phyloP scores from a whole-genome alignment of 2,888 invertebrate genomes.

The Caenorhabditis sp. region DNA sequence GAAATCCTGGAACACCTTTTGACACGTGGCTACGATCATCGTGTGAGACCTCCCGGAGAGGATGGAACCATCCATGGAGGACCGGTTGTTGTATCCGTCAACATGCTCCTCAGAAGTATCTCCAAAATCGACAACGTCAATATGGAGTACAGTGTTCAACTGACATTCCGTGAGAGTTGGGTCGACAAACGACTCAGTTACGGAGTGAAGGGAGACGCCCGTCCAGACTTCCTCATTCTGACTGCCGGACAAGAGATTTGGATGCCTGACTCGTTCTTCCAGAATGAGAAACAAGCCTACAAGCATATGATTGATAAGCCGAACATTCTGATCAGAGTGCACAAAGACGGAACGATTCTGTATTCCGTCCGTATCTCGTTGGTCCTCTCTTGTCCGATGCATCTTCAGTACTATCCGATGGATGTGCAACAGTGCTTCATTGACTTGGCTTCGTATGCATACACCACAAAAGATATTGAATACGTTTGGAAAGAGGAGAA shows the following conservation, averaged over 20 bases:
- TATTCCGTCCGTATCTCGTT: conserved; percentile 90
- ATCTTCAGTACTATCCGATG: conserved; percentile 90
- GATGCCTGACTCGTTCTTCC: conserved; percentile 95
- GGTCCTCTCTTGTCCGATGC: conserved; percentile 97
- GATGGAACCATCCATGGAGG: conserved; percentile 72
- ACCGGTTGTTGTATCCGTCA: conserved; percentile 81
- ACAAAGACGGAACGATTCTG: conserved; percentile 85
- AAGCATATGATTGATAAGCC: conserved; percentile 84
- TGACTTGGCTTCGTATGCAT: conserved; percentile 97
- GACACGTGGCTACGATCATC: conserved; percentile 80
- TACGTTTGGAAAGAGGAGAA: conserved; percentile 95
- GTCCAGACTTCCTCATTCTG: conserved; percentile 81
- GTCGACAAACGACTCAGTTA: conserved; percentile 89
- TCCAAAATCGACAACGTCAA: conserved; percentile 83
- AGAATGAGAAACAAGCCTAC: conserved; percentile 97
- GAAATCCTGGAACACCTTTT: conserved; percentile 80
- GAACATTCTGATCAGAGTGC: conserved; percentile 95
- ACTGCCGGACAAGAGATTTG: conserved; percentile 89
- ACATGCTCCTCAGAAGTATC: conserved; percentile 82
- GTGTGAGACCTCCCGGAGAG: conserved; percentile 81
- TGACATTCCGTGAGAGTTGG: conserved; percentile 98
- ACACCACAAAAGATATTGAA: conserved; percentile 94
- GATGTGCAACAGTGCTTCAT: conserved; percentile 96
- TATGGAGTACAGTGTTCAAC: conserved; percentile 89
- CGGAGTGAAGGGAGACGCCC: conserved; percentile 85